Evolutionary conservation across 2,113 vertebrate genomes (phyloP), one percentile per base, ranked within the genome.

Genomic region (Edolisoma coerulescens): DNA sequence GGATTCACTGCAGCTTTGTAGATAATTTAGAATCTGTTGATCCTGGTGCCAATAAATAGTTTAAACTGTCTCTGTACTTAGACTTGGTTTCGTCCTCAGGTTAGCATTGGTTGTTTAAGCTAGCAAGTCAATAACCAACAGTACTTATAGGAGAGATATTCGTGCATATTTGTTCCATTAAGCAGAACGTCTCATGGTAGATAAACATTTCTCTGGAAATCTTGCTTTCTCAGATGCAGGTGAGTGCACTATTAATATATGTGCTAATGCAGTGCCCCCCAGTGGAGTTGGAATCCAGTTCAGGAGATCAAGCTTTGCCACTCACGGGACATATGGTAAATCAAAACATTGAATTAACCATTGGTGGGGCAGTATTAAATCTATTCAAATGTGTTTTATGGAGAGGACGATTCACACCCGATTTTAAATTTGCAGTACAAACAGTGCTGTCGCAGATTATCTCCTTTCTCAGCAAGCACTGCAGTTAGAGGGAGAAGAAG

Each of bases 1-100:
- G 86, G 83, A 85, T 88, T 96, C 90, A 83, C 88, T 91, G 50
- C 89, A 96, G 95, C 92, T 96, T 94, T 94, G 82, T 93, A 97
- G 91, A 79, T 96, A 93, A 97, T 96, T 97, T 95, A 95, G 88
- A 92, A 93, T 84, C 94, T 96, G 81, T 96, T 94, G 96, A 97
- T 98, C 90, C 90, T 57, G 9, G 60, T 97, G 97, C 95, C 97
- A 97, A 81, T 94, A 96, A 91, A 79, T 88, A 82, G 74, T 90
- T 95, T 90, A 89, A 94, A 73, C 87, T 92, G 45, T 57, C 56
- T 94, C 53, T 86, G 32, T 93, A 76, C 52, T 86, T 42, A 37
- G 73, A 49, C 53, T 71, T 79, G 32, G 37, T 94, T 96, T 92
- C 50, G 19, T 87, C 54, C 28, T 90, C 83, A 75, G 57, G 53